A percentile compares a stretch with the other conserved stretches of the same genome.
Conservation (phyloP, 2,888 invertebrate species). For the Ornithoptera alexandrae region DNA sequence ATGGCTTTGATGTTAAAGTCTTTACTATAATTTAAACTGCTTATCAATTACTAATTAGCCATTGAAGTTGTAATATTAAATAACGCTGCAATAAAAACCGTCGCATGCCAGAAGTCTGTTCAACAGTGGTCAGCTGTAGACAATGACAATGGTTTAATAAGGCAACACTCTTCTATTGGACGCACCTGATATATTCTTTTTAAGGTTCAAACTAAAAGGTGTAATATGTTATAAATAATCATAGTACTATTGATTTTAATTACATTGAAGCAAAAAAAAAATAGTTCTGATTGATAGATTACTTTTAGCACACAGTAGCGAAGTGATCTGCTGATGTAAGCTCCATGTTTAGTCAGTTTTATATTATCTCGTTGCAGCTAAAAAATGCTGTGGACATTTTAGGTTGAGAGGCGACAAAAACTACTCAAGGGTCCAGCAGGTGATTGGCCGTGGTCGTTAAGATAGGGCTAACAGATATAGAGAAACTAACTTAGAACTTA, state of each 20-base stretch:
- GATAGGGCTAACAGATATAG: not conserved
- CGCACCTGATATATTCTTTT: too few relatives aligned
- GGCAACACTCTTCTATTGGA: too few relatives aligned
- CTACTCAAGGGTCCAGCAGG: conserved; percentile 7
- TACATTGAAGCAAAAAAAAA: not conserved
- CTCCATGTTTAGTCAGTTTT: conserved; percentile 1
- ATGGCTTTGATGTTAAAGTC: too few relatives aligned
- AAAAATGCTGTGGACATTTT: conserved; percentile 12
- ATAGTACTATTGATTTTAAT: not conserved
- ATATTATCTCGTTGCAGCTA: conserved; percentile 7
- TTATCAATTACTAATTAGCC: too few relatives aligned
- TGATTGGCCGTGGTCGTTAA: not conserved
- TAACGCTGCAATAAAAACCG: too few relatives aligned
- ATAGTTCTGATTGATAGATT: not conserved
- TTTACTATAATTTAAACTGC: too few relatives aligned
- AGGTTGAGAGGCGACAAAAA: conserved; percentile 13
- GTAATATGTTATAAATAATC: too few relatives aligned
- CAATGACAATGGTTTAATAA: too few relatives aligned
- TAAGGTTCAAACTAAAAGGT: too few relatives aligned
- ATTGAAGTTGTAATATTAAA: too few relatives aligned
- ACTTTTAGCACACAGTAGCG: not conserved
- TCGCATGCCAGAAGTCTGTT: too few relatives aligned
- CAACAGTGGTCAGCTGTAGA: too few relatives aligned
- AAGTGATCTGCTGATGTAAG: not conserved
- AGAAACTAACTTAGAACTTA: not conserved